phyloP scores from a whole-genome alignment of 2,797 vertebrate genomes.

The Ciconia nigra region DNA sequence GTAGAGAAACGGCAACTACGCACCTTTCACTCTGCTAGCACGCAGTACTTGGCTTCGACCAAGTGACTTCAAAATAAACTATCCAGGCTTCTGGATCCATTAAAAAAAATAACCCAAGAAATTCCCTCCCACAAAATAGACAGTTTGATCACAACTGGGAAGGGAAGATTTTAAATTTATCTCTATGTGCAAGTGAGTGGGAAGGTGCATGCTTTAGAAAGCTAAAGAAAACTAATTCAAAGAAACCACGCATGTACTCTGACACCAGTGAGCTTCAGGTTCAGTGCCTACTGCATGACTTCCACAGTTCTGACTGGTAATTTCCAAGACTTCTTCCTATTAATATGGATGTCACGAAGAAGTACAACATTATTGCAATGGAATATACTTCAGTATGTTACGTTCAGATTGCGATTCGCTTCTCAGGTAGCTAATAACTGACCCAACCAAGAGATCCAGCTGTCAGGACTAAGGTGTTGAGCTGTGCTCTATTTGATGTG shows the following conservation, averaged over 20 bases:
- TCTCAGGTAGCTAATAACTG: background rate
- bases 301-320: background rate
- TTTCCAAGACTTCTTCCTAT: background rate
- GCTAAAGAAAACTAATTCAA: background rate
- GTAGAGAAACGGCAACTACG: background rate
- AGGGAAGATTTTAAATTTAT: background rate
- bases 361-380: background rate
- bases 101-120: background rate
- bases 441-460: background rate
- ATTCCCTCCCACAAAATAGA: background rate
- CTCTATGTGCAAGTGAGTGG: background rate
- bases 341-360: background rate
- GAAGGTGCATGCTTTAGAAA: background rate
- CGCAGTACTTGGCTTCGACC: fast-evolving
- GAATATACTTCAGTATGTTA: background rate
- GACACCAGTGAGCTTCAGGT: background rate
- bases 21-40: background rate
- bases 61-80: background rate
- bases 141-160: background rate
- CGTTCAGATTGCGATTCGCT: background rate
- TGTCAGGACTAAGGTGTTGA: background rate
- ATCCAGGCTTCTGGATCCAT: background rate
- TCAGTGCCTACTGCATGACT: background rate
- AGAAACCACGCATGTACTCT: background rate
- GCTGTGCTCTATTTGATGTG: background rate